These are phyloP conservation scores for Acanthaster planci DNA, from an alignment of 35 echinoderm and acorn worm species.

Conservation along the genomic window DNA sequence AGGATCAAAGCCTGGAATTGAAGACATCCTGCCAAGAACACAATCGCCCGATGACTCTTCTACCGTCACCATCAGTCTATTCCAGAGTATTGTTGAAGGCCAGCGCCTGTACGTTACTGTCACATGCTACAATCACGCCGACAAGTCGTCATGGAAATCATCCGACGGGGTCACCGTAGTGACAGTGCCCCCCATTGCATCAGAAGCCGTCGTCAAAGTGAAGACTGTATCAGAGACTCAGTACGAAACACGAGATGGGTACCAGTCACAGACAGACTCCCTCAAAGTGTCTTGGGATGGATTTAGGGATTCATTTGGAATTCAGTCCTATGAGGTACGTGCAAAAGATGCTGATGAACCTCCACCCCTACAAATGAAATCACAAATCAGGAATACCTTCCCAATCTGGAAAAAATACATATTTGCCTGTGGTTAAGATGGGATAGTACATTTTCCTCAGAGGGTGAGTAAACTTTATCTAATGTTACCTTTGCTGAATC, in stretches of 20 bases:
- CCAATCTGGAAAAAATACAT: neutral
- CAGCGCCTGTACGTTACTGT: constrained; percentile 38
- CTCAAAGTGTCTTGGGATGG: constrained; percentile 44
- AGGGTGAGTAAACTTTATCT: neutral
- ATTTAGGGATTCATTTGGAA: constrained; percentile 31
- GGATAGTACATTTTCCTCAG: neutral
- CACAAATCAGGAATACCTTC: neutral
- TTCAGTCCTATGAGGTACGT: constrained; percentile 40
- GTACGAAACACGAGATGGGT: neutral
- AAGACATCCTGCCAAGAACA: neutral
- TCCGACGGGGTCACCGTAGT: constrained; percentile 35
- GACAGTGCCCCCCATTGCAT: constrained; percentile 11
- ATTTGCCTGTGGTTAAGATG: too few relatives aligned
- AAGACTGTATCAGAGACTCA: neutral
- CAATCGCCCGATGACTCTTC: neutral
- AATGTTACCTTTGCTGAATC: neutral
- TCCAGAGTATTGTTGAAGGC: neutral
- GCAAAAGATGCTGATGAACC: neutral
- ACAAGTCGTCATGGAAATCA: neutral
- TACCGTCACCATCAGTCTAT: neutral
- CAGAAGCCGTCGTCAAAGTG: constrained; percentile 21
- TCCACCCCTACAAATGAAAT: neutral
- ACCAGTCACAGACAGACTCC: constrained; percentile 20
- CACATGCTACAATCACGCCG: constrained; percentile 33
- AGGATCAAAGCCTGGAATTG: constrained; percentile 2